Evolutionary conservation across 2,113 vertebrate genomes (phyloP), one percentile per base, ranked within the genome.

Genomic region (Tinamus guttatus): DNA sequence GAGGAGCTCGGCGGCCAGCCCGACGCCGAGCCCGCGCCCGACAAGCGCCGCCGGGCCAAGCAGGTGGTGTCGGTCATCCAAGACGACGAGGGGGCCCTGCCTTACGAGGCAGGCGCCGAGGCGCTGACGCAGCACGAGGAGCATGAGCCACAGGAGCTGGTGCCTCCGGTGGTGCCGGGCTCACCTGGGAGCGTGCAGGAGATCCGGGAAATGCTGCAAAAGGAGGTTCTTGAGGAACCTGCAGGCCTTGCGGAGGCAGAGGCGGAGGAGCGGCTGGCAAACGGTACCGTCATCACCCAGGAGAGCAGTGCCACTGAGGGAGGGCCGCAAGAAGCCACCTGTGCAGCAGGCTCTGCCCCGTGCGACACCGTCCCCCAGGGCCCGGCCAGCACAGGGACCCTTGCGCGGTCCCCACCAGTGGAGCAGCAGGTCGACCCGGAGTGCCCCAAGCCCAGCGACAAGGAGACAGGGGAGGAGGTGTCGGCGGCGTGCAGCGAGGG

Each of bases 41-140:
- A 97, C 5, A 97, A 96, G 67, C 98, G 97, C 59, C 98, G 97
- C 90, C 98, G 99, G 22, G 98, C 95, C 81, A 98, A 97, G 94
- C 99, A 99, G 94, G 98, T 99, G 91, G 98, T 99, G 93, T 99
- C 99, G 0, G 98, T 99, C 97, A 99, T 99, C 96, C 98, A 98
- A 49, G 98, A 99, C 0, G 99, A 98, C 2, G 93, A 98, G 20
- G 97, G 94, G 1, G 74, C 71, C 2, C 93, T 99, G 92, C 95
- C 98, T 30, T 98, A 98, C 0, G 98, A 98, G 90, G 98, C 97
- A 11, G 97, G 97, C 4, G 45, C 97, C 2, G 98, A 99, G 73
- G 97, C 90, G 1, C 97, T 98, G 19, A 98, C 97, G 8, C 98
- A 97, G 78, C 98, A 97, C 0, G 96, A 96, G 9, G 98, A 96